phyloP scores from a whole-genome alignment of 2,113 vertebrate genomes.

The Chunga burmeisteri region DNA sequence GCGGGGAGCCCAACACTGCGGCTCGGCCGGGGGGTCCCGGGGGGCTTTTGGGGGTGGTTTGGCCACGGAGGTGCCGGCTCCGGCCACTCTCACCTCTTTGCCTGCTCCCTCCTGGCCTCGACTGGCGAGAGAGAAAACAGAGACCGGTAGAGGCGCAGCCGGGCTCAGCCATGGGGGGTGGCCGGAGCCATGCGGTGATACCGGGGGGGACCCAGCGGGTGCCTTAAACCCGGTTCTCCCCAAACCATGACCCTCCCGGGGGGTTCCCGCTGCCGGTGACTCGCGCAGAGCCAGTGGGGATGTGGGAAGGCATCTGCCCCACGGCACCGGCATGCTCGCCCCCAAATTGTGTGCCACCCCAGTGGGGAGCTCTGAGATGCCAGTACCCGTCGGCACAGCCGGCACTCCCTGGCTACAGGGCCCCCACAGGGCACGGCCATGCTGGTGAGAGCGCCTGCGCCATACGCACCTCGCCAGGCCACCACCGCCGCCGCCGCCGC shows the following conservation, averaged over 20 bases:
- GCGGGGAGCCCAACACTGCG: fast-evolving
- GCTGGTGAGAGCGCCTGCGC: neutral
- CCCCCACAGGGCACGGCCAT: neutral
- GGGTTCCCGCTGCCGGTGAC: neutral
- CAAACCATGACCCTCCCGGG: neutral
- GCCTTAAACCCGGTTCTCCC: neutral
- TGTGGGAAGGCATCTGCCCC: neutral
- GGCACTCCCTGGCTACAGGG: too few species aligned
- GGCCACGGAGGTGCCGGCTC: neutral
- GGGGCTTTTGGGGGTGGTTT: too few species aligned
- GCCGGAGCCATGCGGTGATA: fast-evolving
- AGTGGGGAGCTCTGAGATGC: neutral
- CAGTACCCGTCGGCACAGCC: neutral
- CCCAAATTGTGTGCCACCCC: neutral
- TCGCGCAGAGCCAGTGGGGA: neutral
- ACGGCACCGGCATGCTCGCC: neutral
- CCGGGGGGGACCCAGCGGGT: neutral
- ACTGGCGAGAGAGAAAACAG: neutral
- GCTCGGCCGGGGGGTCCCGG: neutral
- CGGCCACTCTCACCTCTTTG: neutral
- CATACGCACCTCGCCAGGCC: slow-evolving; percentile 30
- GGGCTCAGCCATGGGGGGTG: neutral
- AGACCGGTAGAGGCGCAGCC: neutral
- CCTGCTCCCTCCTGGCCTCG: neutral
- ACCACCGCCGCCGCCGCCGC: neutral